These are phyloP conservation scores for Steinernema scapterisci DNA, from an alignment of 2,888 invertebrate species.

Conservation along the genomic window DNA sequence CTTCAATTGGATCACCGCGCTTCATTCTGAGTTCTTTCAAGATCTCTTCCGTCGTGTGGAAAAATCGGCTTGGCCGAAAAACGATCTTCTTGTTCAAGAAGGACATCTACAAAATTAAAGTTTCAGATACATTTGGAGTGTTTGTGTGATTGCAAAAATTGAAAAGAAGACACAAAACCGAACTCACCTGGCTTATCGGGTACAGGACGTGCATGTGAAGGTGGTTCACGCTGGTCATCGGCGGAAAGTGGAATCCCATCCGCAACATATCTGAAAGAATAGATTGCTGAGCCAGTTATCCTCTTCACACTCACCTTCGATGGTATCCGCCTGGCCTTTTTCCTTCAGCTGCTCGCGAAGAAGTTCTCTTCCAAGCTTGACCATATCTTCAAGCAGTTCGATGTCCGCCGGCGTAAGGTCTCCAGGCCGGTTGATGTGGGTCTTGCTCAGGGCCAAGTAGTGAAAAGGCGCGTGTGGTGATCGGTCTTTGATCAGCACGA, in stretches of 20 bases:
- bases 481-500: slow-evolving; percentile 67
- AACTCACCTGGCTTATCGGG: slow-evolving; percentile 46
- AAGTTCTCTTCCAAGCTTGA: not conserved
- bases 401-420: slow-evolving; percentile 55
- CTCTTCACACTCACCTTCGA: not conserved
- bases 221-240: slow-evolving; percentile 66
- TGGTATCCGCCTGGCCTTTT: slow-evolving; percentile 27
- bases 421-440: slow-evolving; percentile 66
- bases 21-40: slow-evolving; percentile 3
- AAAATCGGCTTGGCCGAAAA: slow-evolving; percentile 27
- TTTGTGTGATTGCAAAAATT: not conserved
- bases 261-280: slow-evolving; percentile 45
- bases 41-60: not conserved
- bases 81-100: slow-evolving; percentile 24
- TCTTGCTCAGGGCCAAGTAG: slow-evolving; percentile 67
- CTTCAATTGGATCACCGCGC: not conserved
- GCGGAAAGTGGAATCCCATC: slow-evolving; percentile 69
- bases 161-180: no score
- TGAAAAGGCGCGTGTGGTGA: slow-evolving; percentile 67
- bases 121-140: not conserved
- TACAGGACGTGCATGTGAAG: slow-evolving; percentile 69
- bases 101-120: slow-evolving; percentile 4
- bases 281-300: not conserved
- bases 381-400: slow-evolving; percentile 48
- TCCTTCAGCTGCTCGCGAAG: slow-evolving; percentile 31